A percentile compares a stretch with the other conserved stretches of the same genome.
Evolutionary conservation across 2,113 vertebrate genomes (phyloP).

Genomic region (Chaenogobius annularis): DNA sequence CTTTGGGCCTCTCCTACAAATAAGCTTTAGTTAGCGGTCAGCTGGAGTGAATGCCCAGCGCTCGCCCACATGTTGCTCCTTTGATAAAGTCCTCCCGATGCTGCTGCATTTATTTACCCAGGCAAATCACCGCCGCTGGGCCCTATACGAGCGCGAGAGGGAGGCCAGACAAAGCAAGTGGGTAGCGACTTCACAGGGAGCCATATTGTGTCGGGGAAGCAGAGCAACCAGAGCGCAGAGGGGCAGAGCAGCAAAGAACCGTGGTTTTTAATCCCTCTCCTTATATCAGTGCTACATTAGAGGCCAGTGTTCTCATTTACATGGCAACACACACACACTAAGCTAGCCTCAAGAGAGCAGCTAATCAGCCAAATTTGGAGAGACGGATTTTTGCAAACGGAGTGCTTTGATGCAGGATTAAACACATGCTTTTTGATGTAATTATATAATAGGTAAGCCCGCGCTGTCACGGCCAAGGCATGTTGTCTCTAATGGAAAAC

Average conservation of each 20-base stretch:
- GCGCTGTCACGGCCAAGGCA: constrained; percentile 33
- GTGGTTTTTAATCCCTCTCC: constrained; percentile 30
- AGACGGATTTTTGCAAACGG: constrained; percentile 66
- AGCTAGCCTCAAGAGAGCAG: constrained; percentile 46
- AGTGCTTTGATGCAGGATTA: constrained; percentile 67
- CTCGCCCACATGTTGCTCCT: constrained; percentile 11
- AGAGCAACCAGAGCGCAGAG: constrained; percentile 16
- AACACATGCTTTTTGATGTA: constrained; percentile 60
- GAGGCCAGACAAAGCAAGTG: constrained; percentile 14
- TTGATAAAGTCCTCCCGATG: constrained; percentile 27
- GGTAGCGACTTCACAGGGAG: constrained; percentile 16
- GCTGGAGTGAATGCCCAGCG: constrained; percentile 2
- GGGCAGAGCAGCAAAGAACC: constrained; percentile 25
- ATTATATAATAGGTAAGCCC: constrained; percentile 56
- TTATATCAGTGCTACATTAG: constrained; percentile 20
- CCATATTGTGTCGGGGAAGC: constrained; percentile 13
- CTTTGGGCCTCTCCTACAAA: neutral
- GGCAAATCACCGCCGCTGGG: constrained; percentile 21
- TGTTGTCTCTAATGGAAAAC: constrained; percentile 31
- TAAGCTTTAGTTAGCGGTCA: constrained; percentile 25
- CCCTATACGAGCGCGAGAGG: neutral
- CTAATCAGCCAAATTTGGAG: constrained; percentile 66
- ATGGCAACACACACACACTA: constrained; percentile 41
- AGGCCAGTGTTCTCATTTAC: constrained; percentile 44
- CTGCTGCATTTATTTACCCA: constrained; percentile 22